Conservation (phyloP, 1,140 invertebrate genomes). For the Drosophila nikananu region DNA sequence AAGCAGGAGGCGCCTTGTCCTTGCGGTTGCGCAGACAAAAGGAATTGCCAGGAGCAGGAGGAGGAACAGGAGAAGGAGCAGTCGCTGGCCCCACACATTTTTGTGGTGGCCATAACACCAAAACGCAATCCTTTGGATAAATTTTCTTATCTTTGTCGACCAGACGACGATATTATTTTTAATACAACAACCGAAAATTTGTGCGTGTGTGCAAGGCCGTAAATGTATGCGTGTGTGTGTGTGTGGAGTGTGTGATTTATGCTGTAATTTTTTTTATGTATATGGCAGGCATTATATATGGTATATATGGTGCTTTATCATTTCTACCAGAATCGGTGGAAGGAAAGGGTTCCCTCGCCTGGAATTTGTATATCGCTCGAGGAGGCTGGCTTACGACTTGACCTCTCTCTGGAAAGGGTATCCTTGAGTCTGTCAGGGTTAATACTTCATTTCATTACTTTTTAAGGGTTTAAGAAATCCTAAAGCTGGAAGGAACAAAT, state of each 20-base stretch:
- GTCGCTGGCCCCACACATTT: constrained; percentile 37
- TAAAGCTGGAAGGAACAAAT: neutral
- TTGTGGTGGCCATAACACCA: constrained; percentile 74
- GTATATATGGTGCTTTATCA: constrained; percentile 57
- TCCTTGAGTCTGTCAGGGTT: neutral
- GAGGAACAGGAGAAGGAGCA: neutral
- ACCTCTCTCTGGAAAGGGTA: neutral
- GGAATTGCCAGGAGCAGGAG: constrained; percentile 1
- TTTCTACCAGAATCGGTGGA: constrained; percentile 17
- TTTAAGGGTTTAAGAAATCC: neutral
- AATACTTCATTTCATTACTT: constrained; percentile 17
- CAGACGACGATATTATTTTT: constrained; percentile 85
- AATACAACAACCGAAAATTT: constrained; percentile 72
- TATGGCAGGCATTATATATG: constrained; percentile 53
- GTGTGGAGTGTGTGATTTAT: constrained; percentile 68
- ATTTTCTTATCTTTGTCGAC: constrained; percentile 84
- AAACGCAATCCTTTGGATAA: constrained; percentile 84
- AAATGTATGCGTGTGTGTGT: constrained; percentile 53
- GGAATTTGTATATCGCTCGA: constrained; percentile 25
- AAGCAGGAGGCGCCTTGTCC: constrained; percentile 50
- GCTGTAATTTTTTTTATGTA: constrained; percentile 81
- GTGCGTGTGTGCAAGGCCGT: constrained; percentile 30
- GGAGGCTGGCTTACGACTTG: constrained; percentile 12
- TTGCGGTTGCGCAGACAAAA: constrained; percentile 74
- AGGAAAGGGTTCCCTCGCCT: constrained; percentile 1